These are phyloP conservation scores for Tetramorium simillimum DNA, from an alignment of 1,140 invertebrate species.

Conservation along the genomic window DNA sequence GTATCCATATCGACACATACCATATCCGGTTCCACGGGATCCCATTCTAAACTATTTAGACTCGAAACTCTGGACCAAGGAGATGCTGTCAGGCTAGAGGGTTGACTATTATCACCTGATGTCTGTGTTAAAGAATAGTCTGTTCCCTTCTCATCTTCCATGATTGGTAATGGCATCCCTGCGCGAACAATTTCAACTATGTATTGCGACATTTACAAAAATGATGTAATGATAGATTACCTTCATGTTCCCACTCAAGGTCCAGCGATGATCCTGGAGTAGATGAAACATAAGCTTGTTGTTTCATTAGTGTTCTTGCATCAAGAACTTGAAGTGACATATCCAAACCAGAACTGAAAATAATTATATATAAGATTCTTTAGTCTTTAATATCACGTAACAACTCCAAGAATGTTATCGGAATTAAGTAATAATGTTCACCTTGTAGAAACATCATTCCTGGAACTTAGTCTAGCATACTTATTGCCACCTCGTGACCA, in stretches of 20 bases:
- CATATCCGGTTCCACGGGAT: conserved; percentile 85
- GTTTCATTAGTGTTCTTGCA: conserved; percentile 83
- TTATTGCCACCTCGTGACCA: conserved; percentile 81
- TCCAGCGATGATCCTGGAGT: conserved; percentile 87
- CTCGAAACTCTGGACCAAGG: conserved; percentile 86
- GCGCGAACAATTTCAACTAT: background rate
- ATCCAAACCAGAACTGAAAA: conserved; percentile 81
- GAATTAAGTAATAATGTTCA: conserved; percentile 39
- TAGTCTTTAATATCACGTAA: background rate
- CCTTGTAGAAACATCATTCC: conserved; percentile 77
- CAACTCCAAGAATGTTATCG: background rate
- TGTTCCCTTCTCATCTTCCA: conserved; percentile 64
- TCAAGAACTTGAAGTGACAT: conserved; percentile 85
- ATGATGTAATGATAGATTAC: conserved; percentile 65
- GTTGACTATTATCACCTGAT: conserved; percentile 77
- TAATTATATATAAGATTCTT: conserved; percentile 13
- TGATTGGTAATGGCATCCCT: conserved; percentile 73
- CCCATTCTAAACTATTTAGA: conserved; percentile 87
- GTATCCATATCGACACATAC: conserved; percentile 84
- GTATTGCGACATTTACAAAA: background rate
- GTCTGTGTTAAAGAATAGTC: conserved; percentile 71
- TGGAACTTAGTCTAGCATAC: conserved; percentile 83
- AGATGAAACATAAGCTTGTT: conserved; percentile 80
- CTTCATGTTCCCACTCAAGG: conserved; percentile 88
- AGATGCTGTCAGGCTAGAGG: conserved; percentile 81